Percentiles rank a stretch among this genome's conserved stretches.
Evolutionary conservation across 2,888 invertebrate genomes (phyloP).

Genomic region (Helicoverpa assulta): DNA sequence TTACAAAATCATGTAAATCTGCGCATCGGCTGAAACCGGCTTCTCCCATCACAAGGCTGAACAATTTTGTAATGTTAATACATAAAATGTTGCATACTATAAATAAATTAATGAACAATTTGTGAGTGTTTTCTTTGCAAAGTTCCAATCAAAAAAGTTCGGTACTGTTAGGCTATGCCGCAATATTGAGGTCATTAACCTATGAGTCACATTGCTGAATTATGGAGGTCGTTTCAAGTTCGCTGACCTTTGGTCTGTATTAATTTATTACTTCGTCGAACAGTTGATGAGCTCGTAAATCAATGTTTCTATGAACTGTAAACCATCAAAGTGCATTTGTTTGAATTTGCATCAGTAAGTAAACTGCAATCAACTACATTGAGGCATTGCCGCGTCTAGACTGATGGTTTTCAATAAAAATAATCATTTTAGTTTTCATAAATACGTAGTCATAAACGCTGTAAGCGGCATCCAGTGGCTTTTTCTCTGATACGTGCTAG

Average conservation of each 20-base stretch:
- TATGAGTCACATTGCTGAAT: conserved; percentile 30
- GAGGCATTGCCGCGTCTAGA: no score
- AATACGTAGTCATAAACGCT: no score
- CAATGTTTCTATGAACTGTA: background rate
- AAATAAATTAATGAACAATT: conserved; percentile 84
- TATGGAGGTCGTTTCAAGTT: conserved; percentile 21
- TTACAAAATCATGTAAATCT: conserved; percentile 83
- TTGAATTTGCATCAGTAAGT: no score
- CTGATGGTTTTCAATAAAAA: no score
- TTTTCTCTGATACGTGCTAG: no score
- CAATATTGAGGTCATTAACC: conserved; percentile 22
- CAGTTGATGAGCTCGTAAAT: background rate
- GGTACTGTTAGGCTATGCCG: background rate
- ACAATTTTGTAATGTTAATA: conserved; percentile 84
- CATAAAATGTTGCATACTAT: conserved; percentile 83
- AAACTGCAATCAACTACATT: no score
- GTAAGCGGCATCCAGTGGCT: no score
- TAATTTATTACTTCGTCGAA: background rate
- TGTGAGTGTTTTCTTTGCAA: conserved; percentile 37
- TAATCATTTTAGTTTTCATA: no score
- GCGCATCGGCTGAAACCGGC: conserved; percentile 79
- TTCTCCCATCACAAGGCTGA: conserved; percentile 88
- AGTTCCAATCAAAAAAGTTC: background rate
- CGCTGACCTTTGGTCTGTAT: conserved; percentile 10
- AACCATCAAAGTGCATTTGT: no score